Evolutionary conservation across 1,140 invertebrate genomes (phyloP).

Genomic region (Hycleus phaleratus): DNA sequence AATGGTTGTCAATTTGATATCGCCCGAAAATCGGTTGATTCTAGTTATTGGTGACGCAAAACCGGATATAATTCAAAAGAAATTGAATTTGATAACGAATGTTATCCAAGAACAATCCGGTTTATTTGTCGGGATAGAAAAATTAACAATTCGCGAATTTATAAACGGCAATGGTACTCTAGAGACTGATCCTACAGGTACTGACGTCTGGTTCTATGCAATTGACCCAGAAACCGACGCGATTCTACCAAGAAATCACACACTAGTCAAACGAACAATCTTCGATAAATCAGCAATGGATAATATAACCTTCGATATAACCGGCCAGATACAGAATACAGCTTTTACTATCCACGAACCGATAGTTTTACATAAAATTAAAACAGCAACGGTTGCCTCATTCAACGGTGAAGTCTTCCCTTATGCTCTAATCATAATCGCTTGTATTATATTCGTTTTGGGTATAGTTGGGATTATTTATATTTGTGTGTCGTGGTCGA

Average conservation of each 20-base stretch:
- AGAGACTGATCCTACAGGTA: slow-evolving; percentile 63
- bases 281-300: slow-evolving; percentile 50
- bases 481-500: slow-evolving; percentile 87
- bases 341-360: slow-evolving; percentile 64
- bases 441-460: slow-evolving; percentile 76
- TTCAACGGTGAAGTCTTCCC: slow-evolving; percentile 70
- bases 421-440: slow-evolving; percentile 78
- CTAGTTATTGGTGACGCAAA: slow-evolving; percentile 66
- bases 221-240: slow-evolving; percentile 70
- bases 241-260: slow-evolving; percentile 64
- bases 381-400: slow-evolving; percentile 51
- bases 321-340: slow-evolving; percentile 53
- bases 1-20: slow-evolving; percentile 52
- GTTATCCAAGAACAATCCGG: slow-evolving; percentile 66
- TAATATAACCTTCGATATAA: slow-evolving; percentile 59
- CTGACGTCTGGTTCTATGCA: slow-evolving; percentile 80
- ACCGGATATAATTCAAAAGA: slow-evolving; percentile 60
- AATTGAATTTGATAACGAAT: slow-evolving; percentile 56
- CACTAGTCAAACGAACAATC: slow-evolving; percentile 54
- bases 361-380: slow-evolving; percentile 43
- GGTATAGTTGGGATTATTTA: slow-evolving; percentile 81
- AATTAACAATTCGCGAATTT: slow-evolving; percentile 59
- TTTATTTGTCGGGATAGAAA: slow-evolving; percentile 69
- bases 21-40: slow-evolving; percentile 63
- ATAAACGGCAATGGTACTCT: slow-evolving; percentile 64